A percentile compares a stretch with the other conserved stretches of the same genome.
These are phyloP conservation scores for Ptychobarbus kaznakovi DNA, from an alignment of 2,797 vertebrate genomes.

Conservation along the genomic window DNA sequence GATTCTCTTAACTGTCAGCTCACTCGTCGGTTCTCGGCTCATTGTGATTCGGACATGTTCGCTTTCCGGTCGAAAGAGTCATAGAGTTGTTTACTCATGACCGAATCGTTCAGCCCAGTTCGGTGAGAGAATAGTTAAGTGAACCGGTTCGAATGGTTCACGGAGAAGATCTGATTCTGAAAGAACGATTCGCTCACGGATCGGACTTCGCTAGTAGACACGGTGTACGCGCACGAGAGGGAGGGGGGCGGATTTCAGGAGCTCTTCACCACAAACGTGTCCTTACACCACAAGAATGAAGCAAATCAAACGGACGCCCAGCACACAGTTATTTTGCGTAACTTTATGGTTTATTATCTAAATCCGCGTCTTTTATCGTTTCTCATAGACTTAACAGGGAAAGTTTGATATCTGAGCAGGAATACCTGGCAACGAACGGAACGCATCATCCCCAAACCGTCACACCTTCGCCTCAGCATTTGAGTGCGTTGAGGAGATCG, in stretches of 20 bases:
- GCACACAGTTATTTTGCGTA: background rate
- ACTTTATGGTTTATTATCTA: background rate
- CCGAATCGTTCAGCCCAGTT: background rate
- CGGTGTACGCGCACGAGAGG: background rate
- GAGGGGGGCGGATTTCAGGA: conserved; percentile 7
- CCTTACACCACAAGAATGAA: conserved; percentile 9
- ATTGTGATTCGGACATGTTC: background rate
- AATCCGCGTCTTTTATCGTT: background rate
- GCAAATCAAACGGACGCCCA: conserved; percentile 15
- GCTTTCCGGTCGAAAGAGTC: background rate
- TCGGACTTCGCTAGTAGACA: conserved; percentile 12
- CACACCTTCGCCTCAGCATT: conserved; percentile 20
- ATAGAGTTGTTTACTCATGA: background rate
- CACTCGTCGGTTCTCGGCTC: background rate
- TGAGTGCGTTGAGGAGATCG: conserved; percentile 20
- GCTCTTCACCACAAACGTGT: conserved; percentile 13
- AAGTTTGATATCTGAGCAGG: conserved; percentile 40
- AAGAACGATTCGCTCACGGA: background rate
- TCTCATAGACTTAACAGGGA: conserved; percentile 17
- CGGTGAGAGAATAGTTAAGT: background rate
- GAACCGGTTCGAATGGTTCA: background rate
- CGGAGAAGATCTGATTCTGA: background rate
- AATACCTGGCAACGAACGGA: conserved; percentile 33
- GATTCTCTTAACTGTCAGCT: background rate
- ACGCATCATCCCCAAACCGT: conserved; percentile 30